These are phyloP conservation scores for Trachymyrmex septentrionalis DNA, from an alignment of 1,140 invertebrate species.

Conservation along the genomic window DNA sequence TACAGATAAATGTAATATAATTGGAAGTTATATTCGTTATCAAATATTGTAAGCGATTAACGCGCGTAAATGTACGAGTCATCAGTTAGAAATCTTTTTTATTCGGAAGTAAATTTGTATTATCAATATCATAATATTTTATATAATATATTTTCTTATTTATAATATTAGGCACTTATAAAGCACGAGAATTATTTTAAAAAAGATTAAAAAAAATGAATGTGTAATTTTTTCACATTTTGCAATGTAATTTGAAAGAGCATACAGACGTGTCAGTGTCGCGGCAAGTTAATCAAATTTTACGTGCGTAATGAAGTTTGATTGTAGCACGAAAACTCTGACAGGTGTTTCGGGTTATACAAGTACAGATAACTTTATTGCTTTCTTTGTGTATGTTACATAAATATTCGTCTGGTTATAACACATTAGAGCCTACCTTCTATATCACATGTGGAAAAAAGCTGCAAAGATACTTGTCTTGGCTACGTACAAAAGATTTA, in stretches of 20 bases:
- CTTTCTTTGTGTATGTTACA: conserved; percentile 45
- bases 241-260: not conserved
- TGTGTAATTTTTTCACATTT: not conserved
- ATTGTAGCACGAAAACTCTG: not conserved
- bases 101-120: not conserved
- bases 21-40: conserved; percentile 18
- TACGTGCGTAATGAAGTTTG: conserved; percentile 38
- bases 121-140: conserved; percentile 11
- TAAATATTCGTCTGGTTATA: conserved; percentile 66
- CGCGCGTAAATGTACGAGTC: not conserved
- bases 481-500: conserved; percentile 64
- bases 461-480: conserved; percentile 66
- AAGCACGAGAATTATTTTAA: not conserved
- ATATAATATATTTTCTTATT: not conserved
- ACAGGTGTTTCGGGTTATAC: conserved; percentile 30
- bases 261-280: conserved; percentile 38
- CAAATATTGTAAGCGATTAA: conserved; percentile 18
- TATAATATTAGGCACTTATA: not conserved
- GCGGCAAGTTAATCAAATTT: conserved; percentile 20
- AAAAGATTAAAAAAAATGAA: not conserved
- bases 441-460: conserved; percentile 74
- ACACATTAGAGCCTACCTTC: conserved; percentile 63
- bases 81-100: not conserved
- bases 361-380: conserved; percentile 36
- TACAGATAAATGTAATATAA: conserved; percentile 26